Base-by-base conservation (phyloP, 2,797 vertebrate species). In the Smutsia gigantea region DNA sequence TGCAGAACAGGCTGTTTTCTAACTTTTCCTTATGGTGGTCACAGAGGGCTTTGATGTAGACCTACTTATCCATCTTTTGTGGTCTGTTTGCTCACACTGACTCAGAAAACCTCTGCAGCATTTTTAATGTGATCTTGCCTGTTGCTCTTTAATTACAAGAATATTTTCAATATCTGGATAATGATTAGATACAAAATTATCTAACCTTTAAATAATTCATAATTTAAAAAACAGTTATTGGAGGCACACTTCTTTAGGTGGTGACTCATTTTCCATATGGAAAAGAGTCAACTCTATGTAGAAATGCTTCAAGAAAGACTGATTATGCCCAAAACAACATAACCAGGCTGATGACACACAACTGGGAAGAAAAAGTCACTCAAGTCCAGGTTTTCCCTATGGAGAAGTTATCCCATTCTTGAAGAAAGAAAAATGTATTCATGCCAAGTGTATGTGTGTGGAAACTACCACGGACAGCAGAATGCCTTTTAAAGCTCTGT, bases 141-240 rank as follows among this genome's bases (percentile, higher is more conserved):
- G 23, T 63, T 87, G 39, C 29, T 46, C 59, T n/a, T 86, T 18
- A 92, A 68, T 61, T 82, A 81, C 34, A 93, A 34, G 7, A 46
- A 46, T 46, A 46, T 46, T 46, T 46, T 46, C 46, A 46, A 46
- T 46, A 46, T 46, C 46, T 46, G 46, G 10, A 46, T 46, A 46
- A 46, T 46, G 11, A 46, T 46, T 46, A 46, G 46, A 46, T 46
- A 46, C 78, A 77, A 49, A 81, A 18, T 46, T 46, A 82, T 23
- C 31, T 85, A 93, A 91, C 87, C 53, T 79, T 83, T 75, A 85
- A 90, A 42, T 75, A 86, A 69, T 29, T 87, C 23, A 74, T 49
- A 74, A 89, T 59, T 90, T 63, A 31, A 82, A 81, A 90, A 74
- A 68, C 15, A 49, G 34, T 39, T 77, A 85, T 68, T 17, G 29